Base-by-base conservation (phyloP, 2,797 vertebrate species). In the Salmo trutta region DNA sequence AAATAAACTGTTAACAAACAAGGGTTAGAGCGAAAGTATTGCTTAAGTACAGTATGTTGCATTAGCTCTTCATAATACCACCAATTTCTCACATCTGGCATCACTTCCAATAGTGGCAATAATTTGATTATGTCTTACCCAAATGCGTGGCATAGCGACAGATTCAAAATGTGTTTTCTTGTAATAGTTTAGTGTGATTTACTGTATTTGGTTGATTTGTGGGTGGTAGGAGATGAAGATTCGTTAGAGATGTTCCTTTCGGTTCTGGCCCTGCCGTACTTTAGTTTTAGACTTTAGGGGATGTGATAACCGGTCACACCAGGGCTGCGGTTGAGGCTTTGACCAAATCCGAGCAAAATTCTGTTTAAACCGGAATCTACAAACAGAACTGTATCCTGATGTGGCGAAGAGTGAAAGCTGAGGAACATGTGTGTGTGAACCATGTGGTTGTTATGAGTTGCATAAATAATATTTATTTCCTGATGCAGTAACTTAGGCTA, bases 351-450 rank as follows among this genome's bases (percentile, higher is more conserved):
- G 93, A 96, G 96, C 95, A 96, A 95, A 96, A 96, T 96, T 94
- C 95, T 94, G 95, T 96, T 96, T 95, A 87, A 95, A 97, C 97
- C 98, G 97, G 98, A 98, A 98, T 98, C 96, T 94, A 93, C 96
- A 94, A 94, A 91, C 92, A 95, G 96, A 91, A 94, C 95, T 97
- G 95, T 97, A 99, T 99, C 97, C 97, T 99, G 98, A 98, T 97
- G 97, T 99, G 98, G 96, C 97, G 93, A 96, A 93, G 92, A 73
- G 29, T 84, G 83, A 87, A 82, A 85, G 81, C 69, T 83, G 84
- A 82, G 77, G 81, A 31, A 67, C 33, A 75, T 74, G 12, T 64
- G 33, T 64, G 19, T 62, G 31, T 62, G 79, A 80, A 85, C 92
- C 90, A 87, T 93, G 92, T 89, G 91, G 91, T 92, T 91, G 79